These are phyloP conservation scores for Podabrus alpinus DNA, from an alignment of 2,888 invertebrate genomes.

Conservation along the genomic window DNA sequence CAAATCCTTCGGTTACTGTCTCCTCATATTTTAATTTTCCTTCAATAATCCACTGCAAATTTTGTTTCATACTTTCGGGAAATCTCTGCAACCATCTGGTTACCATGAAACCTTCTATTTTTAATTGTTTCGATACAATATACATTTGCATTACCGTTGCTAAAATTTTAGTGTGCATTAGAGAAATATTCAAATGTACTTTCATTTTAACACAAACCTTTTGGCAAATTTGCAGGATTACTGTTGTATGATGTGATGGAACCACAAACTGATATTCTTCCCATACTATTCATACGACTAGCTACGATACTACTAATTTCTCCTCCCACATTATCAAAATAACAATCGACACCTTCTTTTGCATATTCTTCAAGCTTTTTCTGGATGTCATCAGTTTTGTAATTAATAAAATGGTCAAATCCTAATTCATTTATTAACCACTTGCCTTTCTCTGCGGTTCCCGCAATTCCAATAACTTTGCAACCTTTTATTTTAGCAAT, in stretches of 20 bases:
- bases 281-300: slow-evolving; percentile 65
- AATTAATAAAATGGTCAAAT: slow-evolving; percentile 75
- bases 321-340: slow-evolving; percentile 80
- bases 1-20: slow-evolving; percentile 71
- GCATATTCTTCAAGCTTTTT: slow-evolving; percentile 63
- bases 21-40: slow-evolving; percentile 73
- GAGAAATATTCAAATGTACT: not conserved
- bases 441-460: slow-evolving; percentile 70
- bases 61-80: slow-evolving; percentile 65
- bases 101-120: slow-evolving; percentile 66
- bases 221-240: slow-evolving; percentile 40
- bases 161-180: slow-evolving; percentile 33
- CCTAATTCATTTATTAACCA: slow-evolving; percentile 67
- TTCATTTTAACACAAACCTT: slow-evolving; percentile 29
- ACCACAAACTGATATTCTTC: slow-evolving; percentile 70
- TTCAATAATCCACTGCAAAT: slow-evolving; percentile 64
- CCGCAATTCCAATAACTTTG: slow-evolving; percentile 73
- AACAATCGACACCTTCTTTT: slow-evolving; percentile 73
- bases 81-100: slow-evolving; percentile 62
- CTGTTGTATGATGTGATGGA: slow-evolving; percentile 67
- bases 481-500: slow-evolving; percentile 76
- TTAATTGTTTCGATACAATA: slow-evolving; percentile 62
- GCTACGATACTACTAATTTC: slow-evolving; percentile 64
- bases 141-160: slow-evolving; percentile 60
- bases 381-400: slow-evolving; percentile 64